Evolutionary conservation across 53 echinoderm and acorn worm genomes (phyloP), one percentile per base, ranked within the genome.

Genomic region (Echinometra lucunter): DNA sequence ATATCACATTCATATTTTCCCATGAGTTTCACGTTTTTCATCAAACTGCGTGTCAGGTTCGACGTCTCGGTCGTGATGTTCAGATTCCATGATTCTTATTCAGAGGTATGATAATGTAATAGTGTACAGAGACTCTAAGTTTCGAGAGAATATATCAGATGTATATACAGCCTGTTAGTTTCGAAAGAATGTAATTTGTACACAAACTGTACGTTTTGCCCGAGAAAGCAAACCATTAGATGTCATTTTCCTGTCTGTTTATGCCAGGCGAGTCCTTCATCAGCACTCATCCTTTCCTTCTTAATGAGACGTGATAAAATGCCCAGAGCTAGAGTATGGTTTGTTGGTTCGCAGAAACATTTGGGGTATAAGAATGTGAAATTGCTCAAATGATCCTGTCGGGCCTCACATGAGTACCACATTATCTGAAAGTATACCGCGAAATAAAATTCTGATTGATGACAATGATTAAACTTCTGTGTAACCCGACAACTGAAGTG

Each of bases 281-380:
- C 49, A 27, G 9, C 45, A 47, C 9, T 49, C 45, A 85, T 85
- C n/a, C 63, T 85, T 49, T 49, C 16, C 13, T 45, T 85, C 47
- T 85, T 49, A 85, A 49, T 85, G 30, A 85, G 85, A 85, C 85
- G 85, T 85, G 85, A 85, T 85, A 28, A 49, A 53, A 85, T 49
- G 53, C 53, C 49, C 8, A 3, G 28, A 85, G 28, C 85, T 7
- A 13, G 85, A 49, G 45, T n/a, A n/a, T 18, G 37, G 49, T 47
- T 47, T 85, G 85, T 85, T 49, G n/a, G 25, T 47, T 3, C 13
- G 19, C 12, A n/a, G 30, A 85, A 23, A 44, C 30, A 81, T 81
- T 44, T 35, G 44, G 44, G 81, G 25, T 44, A 44, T 7, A 4
- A 63, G 4, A 19, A 23, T 63, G 13, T 13, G n/a, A 63, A 63